Conservation (phyloP, 2,113 vertebrate species). For the Notarius lentiginosus region DNA sequence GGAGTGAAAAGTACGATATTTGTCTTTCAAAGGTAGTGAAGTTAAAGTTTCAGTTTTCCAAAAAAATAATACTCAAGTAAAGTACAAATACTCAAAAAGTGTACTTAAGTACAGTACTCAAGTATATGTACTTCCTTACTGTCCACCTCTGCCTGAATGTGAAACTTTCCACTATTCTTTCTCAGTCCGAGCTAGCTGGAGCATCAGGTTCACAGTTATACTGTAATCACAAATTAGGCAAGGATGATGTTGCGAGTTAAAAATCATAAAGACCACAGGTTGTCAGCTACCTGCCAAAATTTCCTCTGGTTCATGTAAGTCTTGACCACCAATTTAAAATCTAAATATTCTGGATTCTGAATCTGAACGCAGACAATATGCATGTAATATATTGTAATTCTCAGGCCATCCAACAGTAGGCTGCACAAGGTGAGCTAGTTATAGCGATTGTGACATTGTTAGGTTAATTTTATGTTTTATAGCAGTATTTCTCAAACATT, state of each 20-base stretch:
- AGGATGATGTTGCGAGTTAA: not conserved
- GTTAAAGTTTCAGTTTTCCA: too few relatives aligned
- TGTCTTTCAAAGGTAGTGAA: too few relatives aligned
- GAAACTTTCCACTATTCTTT: not conserved
- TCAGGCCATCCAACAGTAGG: not conserved
- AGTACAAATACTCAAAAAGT: too few relatives aligned
- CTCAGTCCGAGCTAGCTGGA: not conserved
- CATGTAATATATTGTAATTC: not conserved
- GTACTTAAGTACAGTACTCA: too few relatives aligned
- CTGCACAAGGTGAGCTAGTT: not conserved
- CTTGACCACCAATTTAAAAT: not conserved
- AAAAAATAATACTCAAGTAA: too few relatives aligned
- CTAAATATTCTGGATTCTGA: not conserved
- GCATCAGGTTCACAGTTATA: not conserved
- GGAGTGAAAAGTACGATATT: too few relatives aligned
- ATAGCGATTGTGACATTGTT: not conserved
- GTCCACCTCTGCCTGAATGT: too few relatives aligned
- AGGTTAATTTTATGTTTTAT: not conserved
- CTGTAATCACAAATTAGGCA: not conserved
- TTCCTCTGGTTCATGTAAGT: not conserved
- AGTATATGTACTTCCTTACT: too few relatives aligned
- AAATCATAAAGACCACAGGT: not conserved
- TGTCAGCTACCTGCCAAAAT: not conserved
- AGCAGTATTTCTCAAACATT: too few relatives aligned
- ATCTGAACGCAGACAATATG: not conserved